Evolutionary conservation across 2,113 vertebrate genomes (phyloP).

Genomic region (Pygathrix nemaeus): DNA sequence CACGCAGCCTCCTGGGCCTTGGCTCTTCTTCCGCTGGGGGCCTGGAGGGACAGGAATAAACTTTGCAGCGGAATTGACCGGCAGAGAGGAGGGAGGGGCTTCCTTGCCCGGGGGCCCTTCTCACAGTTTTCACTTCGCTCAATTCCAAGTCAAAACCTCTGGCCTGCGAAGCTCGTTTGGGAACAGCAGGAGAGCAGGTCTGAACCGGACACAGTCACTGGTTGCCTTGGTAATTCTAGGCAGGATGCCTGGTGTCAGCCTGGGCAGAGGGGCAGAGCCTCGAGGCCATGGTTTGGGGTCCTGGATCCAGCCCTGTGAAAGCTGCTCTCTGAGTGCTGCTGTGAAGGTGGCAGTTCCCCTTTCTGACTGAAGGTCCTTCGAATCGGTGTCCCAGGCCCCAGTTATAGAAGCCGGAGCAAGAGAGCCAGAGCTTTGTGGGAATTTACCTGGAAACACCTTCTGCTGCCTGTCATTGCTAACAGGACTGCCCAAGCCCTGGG

Average conservation of each 20-base stretch:
- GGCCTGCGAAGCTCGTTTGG: background rate
- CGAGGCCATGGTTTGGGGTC: background rate
- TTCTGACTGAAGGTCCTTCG: background rate
- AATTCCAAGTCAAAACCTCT: background rate
- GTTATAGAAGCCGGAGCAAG: background rate
- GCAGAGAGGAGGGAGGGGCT: background rate
- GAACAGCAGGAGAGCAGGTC: no score
- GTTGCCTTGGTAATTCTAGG: background rate
- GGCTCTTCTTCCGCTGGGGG: no score
- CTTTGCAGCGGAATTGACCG: no score
- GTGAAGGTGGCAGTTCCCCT: background rate
- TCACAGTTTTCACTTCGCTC: accelerated
- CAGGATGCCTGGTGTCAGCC: accelerated
- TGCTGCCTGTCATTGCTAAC: background rate
- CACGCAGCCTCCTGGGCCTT: background rate
- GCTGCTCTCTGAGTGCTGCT: background rate
- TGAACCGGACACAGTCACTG: background rate
- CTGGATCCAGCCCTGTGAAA: background rate
- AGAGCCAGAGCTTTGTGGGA: background rate
- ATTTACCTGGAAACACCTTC: background rate
- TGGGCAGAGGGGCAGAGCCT: background rate
- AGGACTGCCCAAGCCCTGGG: background rate
- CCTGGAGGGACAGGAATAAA: background rate
- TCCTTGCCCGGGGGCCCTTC: background rate
- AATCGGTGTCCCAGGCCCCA: background rate